Evolutionary conservation across 2,797 vertebrate species (phyloP).

Genomic region (Chelon labrosus): DNA sequence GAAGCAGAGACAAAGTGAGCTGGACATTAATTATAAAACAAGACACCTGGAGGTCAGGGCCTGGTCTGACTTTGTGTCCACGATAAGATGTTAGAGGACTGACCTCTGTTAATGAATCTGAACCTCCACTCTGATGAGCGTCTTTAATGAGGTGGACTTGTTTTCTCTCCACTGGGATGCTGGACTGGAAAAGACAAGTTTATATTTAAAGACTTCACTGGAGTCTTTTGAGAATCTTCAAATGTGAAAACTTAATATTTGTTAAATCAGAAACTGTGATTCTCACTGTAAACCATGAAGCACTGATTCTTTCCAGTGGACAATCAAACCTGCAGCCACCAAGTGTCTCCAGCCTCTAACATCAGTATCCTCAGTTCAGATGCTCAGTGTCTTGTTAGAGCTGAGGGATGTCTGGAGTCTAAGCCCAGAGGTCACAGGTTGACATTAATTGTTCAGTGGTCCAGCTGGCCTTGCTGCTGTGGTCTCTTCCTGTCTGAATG

Average conservation of each 20-base stretch:
- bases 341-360: background rate
- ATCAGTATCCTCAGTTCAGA: background rate
- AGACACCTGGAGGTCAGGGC: slow-evolving; percentile 39
- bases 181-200: slow-evolving; percentile 24
- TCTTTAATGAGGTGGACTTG: slow-evolving; percentile 27
- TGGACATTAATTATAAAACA: slow-evolving; percentile 46
- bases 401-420: background rate
- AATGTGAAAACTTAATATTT: too few relatives aligned
- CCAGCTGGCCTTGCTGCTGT: background rate
- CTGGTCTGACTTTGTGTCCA: slow-evolving; percentile 27
- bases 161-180: slow-evolving; percentile 24
- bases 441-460: background rate
- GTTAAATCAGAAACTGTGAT: too few relatives aligned
- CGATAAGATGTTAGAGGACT: slow-evolving; percentile 28
- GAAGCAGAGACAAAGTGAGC: slow-evolving; percentile 17
- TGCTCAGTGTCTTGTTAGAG: slow-evolving; percentile 20
- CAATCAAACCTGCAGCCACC: background rate
- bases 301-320: too few relatives aligned
- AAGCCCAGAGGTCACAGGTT: background rate
- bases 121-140: slow-evolving; percentile 57
- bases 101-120: slow-evolving; percentile 42
- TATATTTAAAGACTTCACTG: slow-evolving; percentile 10
- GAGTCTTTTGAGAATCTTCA: background rate
- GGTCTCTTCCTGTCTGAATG: slow-evolving; percentile 16
- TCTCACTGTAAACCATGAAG: too few relatives aligned